These are phyloP conservation scores for Rhopalosiphum maidis DNA, from an alignment of 1,140 invertebrate genomes.

Conservation along the genomic window DNA sequence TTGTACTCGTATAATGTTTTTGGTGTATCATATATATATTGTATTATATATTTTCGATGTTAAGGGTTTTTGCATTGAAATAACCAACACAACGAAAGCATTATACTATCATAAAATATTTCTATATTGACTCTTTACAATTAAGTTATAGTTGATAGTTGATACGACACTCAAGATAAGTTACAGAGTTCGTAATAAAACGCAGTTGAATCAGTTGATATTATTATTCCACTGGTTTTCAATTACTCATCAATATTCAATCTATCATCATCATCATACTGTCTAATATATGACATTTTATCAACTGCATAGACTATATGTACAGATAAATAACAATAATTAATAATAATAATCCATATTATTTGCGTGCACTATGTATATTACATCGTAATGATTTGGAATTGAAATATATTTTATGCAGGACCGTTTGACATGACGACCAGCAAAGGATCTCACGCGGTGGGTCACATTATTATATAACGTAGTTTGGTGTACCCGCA, in stretches of 20 bases:
- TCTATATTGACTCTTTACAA: not conserved
- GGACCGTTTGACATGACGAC: not conserved
- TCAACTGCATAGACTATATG: not conserved
- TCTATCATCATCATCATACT: not conserved
- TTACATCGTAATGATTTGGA: not conserved
- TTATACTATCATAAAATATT: not conserved
- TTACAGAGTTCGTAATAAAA: not conserved
- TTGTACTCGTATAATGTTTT: no score
- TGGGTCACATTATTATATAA: not conserved
- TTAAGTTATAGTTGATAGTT: no score
- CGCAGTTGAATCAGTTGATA: not conserved
- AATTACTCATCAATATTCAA: not conserved
- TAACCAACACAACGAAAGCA: not conserved
- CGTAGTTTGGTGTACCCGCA: not conserved
- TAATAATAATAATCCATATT: not conserved
- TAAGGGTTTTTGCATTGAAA: not conserved
- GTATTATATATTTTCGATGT: not conserved
- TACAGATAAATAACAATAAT: not conserved
- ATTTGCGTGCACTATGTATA: not conserved
- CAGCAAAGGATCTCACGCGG: not conserved
- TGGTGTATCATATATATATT: no score
- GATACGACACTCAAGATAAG: not conserved
- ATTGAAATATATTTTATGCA: not conserved
- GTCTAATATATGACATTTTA: not conserved
- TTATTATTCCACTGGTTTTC: not conserved